These are phyloP conservation scores for Drosophila basisetae DNA, from an alignment of 2,888 invertebrate genomes.

Conservation along the genomic window DNA sequence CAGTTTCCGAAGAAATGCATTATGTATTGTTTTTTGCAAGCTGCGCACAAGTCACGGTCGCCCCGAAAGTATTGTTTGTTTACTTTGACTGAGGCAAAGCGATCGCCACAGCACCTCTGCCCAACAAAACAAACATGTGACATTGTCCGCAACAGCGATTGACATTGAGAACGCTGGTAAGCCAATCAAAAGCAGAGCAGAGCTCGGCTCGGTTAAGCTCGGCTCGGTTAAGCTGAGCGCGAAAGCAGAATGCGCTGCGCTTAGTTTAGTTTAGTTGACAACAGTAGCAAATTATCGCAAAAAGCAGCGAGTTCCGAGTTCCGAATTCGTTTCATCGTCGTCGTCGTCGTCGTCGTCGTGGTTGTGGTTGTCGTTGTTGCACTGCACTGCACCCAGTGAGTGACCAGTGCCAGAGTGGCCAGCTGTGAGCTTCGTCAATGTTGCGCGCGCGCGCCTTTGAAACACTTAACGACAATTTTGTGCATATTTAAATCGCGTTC, in stretches of 20 bases:
- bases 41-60: constrained; percentile 84
- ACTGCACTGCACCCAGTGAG: constrained; percentile 68
- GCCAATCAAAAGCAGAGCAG: constrained; percentile 55
- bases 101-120: neutral
- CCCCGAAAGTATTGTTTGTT: constrained; percentile 68
- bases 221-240: constrained; percentile 22
- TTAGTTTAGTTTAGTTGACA: constrained; percentile 64
- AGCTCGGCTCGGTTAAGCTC: constrained; percentile 10
- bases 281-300: constrained; percentile 23
- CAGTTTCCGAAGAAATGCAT: constrained; percentile 72
- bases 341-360: neutral
- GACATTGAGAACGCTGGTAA: constrained; percentile 54
- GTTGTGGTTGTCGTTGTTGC: neutral
- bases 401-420: constrained; percentile 63
- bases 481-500: constrained; percentile 62
- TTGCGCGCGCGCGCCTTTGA: constrained; percentile 41
- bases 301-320: constrained; percentile 35
- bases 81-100: constrained; percentile 32
- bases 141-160: constrained; percentile 72
- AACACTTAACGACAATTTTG: constrained; percentile 12
- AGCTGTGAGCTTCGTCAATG: constrained; percentile 41
- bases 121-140: constrained; percentile 62
- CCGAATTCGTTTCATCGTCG: constrained; percentile 31
- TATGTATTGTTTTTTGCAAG: constrained; percentile 75
- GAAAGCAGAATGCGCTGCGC: constrained; percentile 42